Base-by-base conservation (phyloP, 2,888 invertebrate genomes). In the Sinhomidia bicolor region DNA sequence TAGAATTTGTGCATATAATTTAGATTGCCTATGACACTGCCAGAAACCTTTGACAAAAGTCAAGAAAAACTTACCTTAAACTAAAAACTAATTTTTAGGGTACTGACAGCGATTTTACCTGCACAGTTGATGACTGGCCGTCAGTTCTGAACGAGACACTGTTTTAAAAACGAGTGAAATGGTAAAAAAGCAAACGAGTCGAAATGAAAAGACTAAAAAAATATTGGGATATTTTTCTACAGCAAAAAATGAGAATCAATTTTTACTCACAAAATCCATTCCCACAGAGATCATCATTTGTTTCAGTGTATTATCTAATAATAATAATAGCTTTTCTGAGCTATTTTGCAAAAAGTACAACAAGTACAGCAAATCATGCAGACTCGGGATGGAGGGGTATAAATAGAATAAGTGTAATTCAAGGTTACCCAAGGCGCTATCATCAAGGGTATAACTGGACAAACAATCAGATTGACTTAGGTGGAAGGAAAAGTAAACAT, bases 401-500 rank as follows among this genome's bases (percentile, higher is more conserved):
- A n/a, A 14, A n/a, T 51, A 65, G 23, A n/a, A 29, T 65, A 0
- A 62, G 44, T 51, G 82, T 82, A n/a, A 65, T 51, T 26, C 74
- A 83, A 20, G 74, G 83, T 36, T 83, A 83, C 29, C 74, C 54
- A 9, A 32, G 60, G 1, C 74, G 51, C 12, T 32, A 74, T 71
- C 82, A 81, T 82, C 82, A 82, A 32, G 82, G 82, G 2, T 44
- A 47, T 57, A 54, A 79, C 36, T 60, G 54, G 79, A 41, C 10
- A 32, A 26, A 1, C 20, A 74, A 10, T 3, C 12, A 17, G 20
- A 23, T 10, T 47, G 1, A 47, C n/a, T n/a, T 20, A 41, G 23
- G n/a, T n/a, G n/a, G n/a, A n/a, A n/a, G n/a, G n/a, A n/a, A n/a
- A n/a, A n/a, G n/a, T n/a, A n/a, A n/a, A n/a, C n/a, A n/a, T n/a